Evolutionary conservation across 2,888 invertebrate species (phyloP).

Genomic region (Hydrotaea diabolus): DNA sequence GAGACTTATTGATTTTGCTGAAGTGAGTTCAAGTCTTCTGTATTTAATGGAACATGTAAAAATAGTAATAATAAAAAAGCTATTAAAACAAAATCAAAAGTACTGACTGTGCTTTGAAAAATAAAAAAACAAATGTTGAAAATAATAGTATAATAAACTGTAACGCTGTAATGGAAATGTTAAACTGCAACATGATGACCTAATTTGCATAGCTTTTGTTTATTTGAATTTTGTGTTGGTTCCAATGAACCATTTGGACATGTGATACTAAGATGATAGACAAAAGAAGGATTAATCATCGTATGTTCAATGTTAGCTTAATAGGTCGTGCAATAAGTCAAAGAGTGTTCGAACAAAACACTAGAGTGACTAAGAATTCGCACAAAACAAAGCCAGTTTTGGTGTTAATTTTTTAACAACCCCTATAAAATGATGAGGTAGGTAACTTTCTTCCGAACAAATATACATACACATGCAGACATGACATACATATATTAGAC

Average conservation of each 20-base stretch:
- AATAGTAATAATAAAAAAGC: not conserved
- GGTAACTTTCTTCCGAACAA: not conserved
- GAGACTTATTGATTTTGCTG: not conserved
- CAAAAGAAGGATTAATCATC: conserved; percentile 26
- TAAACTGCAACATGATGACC: too few species aligned
- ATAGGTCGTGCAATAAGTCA: too few species aligned
- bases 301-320: too few species aligned
- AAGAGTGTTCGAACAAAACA: too few species aligned
- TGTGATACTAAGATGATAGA: conserved; percentile 39
- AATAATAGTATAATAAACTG: not conserved
- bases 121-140: not conserved
- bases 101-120: not conserved
- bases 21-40: not conserved
- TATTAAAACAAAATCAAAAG: not conserved
- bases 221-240: too few species aligned
- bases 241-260: conserved; percentile 26
- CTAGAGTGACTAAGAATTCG: too few species aligned
- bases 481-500: too few species aligned
- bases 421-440: not conserved
- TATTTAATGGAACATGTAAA: not conserved
- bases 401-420: conserved; percentile 23
- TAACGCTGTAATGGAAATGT: not conserved
- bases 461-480: not conserved
- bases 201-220: too few species aligned
- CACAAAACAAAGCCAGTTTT: not conserved